These are phyloP conservation scores for Drosophila anomelani DNA, from an alignment of 2,888 invertebrate species.

Conservation along the genomic window DNA sequence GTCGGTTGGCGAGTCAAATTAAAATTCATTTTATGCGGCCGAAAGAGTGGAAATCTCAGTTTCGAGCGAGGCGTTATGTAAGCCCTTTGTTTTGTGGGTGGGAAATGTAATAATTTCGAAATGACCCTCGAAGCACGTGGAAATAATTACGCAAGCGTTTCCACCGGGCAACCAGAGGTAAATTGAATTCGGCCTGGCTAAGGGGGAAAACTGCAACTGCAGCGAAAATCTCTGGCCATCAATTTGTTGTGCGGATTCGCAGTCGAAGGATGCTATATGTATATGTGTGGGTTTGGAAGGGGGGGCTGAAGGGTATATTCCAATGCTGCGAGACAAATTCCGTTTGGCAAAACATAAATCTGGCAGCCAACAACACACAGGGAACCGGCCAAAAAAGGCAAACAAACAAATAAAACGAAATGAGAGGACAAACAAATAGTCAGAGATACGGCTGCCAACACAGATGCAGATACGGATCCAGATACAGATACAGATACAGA, in stretches of 20 bases:
- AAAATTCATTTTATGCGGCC: constrained; percentile 76
- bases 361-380: constrained; percentile 23
- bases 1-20: constrained; percentile 62
- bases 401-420: constrained; percentile 32
- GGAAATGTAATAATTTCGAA: constrained; percentile 57
- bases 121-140: constrained; percentile 49
- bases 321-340: constrained; percentile 55
- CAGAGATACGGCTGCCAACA: constrained; percentile 30
- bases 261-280: constrained; percentile 30
- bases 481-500: constrained; percentile 1
- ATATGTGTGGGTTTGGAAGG: background rate
- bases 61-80: constrained; percentile 64
- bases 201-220: constrained; percentile 45
- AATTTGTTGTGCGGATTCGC: constrained; percentile 50
- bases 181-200: constrained; percentile 56
- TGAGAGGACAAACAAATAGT: constrained; percentile 49
- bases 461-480: constrained; percentile 26
- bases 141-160: constrained; percentile 67
- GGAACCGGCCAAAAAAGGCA: constrained; percentile 19
- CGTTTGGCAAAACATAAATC: constrained; percentile 65
- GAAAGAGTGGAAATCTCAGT: constrained; percentile 28
- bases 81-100: constrained; percentile 49
- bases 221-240: constrained; percentile 70
- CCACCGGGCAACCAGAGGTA: constrained; percentile 13
- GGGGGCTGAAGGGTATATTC: constrained; percentile 16